phyloP scores from a whole-genome alignment of 2,113 vertebrate genomes.

The Atractosteus spatula region DNA sequence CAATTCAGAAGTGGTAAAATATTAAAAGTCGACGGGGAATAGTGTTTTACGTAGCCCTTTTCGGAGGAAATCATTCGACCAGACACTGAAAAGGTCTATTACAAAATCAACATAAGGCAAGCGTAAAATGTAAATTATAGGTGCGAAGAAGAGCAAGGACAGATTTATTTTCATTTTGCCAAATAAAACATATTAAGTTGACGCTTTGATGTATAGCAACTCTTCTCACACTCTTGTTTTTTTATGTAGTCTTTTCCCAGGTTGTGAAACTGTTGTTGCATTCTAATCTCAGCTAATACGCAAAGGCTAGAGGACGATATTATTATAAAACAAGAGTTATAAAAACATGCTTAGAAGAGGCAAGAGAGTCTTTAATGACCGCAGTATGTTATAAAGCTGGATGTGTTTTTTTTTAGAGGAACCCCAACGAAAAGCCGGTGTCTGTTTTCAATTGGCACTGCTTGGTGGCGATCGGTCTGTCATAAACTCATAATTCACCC shows the following conservation, averaged over 20 bases:
- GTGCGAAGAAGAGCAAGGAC: too few species aligned
- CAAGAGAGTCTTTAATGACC: not conserved
- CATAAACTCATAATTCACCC: constrained; percentile 14
- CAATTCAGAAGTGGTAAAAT: too few species aligned
- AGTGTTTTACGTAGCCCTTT: too few species aligned
- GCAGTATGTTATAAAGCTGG: not conserved
- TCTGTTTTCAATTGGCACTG: constrained; percentile 24
- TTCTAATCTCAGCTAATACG: too few species aligned
- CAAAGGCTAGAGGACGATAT: not conserved
- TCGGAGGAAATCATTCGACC: too few species aligned
- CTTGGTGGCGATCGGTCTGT: constrained; percentile 5
- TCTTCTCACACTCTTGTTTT: not conserved
- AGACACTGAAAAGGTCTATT: too few species aligned
- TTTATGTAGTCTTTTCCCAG: too few species aligned
- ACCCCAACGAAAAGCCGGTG: constrained; percentile 11
- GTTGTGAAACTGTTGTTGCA: too few species aligned
- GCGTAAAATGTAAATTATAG: too few species aligned
- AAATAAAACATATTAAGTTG: not conserved
- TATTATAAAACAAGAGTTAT: not conserved
- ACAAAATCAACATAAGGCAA: too few species aligned
- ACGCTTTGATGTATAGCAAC: not conserved
- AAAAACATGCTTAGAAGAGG: not conserved
- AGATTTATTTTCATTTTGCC: not conserved
- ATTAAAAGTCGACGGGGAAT: too few species aligned
- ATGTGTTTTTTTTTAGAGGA: not conserved